Percentiles rank a stretch among this genome's conserved stretches.
Evolutionary conservation across 2,888 invertebrate genomes (phyloP).

Genomic region (Dynastes grantii): DNA sequence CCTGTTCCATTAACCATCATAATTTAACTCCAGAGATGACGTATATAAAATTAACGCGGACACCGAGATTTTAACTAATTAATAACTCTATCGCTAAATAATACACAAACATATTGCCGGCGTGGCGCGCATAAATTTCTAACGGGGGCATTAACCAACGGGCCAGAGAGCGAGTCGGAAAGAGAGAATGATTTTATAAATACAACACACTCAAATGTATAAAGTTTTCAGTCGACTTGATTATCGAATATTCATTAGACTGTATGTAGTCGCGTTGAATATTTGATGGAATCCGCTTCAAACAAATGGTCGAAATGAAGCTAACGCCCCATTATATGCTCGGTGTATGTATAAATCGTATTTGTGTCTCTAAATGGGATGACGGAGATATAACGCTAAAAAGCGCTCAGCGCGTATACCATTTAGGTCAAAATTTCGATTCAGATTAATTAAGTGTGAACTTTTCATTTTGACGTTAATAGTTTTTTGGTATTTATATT

Average conservation of each 20-base stretch:
- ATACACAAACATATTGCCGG: slow-evolving; percentile 15
- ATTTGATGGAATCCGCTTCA: slow-evolving; percentile 59
- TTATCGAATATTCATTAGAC: slow-evolving; percentile 50
- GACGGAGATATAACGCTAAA: not conserved
- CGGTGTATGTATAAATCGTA: not conserved
- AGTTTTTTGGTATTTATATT: not conserved
- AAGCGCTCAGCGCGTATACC: not conserved
- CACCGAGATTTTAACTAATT: slow-evolving; percentile 24
- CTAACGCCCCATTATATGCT: not conserved
- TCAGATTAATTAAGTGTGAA: too few species aligned
- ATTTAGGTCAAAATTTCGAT: not conserved
- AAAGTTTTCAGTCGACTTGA: slow-evolving; percentile 44
- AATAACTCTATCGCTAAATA: slow-evolving; percentile 18
- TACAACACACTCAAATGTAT: slow-evolving; percentile 29
- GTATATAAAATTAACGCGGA: slow-evolving; percentile 9
- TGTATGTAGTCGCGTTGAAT: slow-evolving; percentile 54
- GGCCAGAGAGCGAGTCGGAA: not conserved
- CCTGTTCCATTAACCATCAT: too few species aligned
- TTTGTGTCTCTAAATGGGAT: not conserved
- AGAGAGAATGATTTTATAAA: slow-evolving; percentile 1
- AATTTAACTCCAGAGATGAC: slow-evolving; percentile 7
- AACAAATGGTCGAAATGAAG: slow-evolving; percentile 60
- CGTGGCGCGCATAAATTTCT: slow-evolving; percentile 7
- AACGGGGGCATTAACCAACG: slow-evolving; percentile 3
- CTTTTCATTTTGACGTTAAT: not conserved